phyloP scores from a whole-genome alignment of 2,797 vertebrate genomes.

The Scleropages formosus region DNA sequence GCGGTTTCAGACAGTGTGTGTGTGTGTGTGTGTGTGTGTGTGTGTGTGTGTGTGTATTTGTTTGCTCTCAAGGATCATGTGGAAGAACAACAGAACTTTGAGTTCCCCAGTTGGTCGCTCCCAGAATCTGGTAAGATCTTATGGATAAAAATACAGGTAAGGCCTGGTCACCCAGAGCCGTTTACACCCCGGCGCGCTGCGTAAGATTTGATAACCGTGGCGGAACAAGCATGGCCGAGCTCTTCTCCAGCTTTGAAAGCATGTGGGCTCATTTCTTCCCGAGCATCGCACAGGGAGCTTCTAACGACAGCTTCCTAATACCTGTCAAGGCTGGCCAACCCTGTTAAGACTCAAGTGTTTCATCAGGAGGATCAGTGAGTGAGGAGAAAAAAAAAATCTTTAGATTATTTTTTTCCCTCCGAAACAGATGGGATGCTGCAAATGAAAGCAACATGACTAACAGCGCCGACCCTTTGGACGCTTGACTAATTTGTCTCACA shows the following conservation, averaged over 20 bases:
- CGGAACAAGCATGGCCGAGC: background rate
- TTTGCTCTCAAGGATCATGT: too few species aligned
- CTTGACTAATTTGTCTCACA: background rate
- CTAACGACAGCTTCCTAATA: slow-evolving; percentile 5
- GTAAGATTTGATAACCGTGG: slow-evolving; percentile 3
- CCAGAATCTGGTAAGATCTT: background rate
- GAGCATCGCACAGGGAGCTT: slow-evolving; percentile 5
- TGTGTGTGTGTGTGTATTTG: too few species aligned
- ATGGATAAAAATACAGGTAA: background rate
- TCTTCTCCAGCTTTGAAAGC: background rate
- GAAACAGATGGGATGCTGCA: too few species aligned
- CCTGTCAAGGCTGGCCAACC: background rate
- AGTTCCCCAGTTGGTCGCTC: too few species aligned
- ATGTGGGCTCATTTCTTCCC: background rate
- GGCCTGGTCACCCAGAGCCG: background rate
- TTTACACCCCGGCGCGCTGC: background rate
- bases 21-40: too few species aligned
- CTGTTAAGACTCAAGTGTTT: slow-evolving; percentile 2
- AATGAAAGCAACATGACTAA: background rate
- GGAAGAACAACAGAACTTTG: too few species aligned
- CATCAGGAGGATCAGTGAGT: background rate
- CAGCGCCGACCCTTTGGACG: background rate
- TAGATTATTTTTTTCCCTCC: slow-evolving; percentile 6
- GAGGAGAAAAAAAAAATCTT: background rate
- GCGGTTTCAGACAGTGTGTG: too few species aligned